These are phyloP conservation scores for Amphiprion percula DNA, from an alignment of 2,113 vertebrate genomes.

Conservation along the genomic window DNA sequence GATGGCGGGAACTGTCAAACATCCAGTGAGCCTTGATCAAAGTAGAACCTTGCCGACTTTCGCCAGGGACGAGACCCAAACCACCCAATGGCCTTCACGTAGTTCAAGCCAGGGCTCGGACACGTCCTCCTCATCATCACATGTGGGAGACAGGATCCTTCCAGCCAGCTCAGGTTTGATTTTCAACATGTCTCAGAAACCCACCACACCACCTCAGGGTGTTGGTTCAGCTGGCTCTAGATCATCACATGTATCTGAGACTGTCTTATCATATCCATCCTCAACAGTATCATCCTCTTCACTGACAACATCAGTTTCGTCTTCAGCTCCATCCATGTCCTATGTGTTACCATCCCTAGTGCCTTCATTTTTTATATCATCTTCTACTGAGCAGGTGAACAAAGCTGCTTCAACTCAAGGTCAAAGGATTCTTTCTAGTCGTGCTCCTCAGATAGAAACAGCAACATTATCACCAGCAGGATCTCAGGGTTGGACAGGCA, in stretches of 20 bases:
- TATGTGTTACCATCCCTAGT: constrained; percentile 15
- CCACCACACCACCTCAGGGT: constrained; percentile 48
- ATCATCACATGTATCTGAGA: constrained; percentile 29
- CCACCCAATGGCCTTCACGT: constrained; percentile 84
- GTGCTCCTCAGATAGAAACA: constrained; percentile 29
- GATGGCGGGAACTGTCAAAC: constrained; percentile 79
- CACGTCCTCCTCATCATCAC: constrained; percentile 68
- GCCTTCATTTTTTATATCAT: constrained; percentile 32
- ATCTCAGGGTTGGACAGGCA: constrained; percentile 24
- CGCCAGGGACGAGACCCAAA: constrained; percentile 83
- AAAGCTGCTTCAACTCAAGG: constrained; percentile 29
- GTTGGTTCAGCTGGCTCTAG: constrained; percentile 21
- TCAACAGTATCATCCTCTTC: constrained; percentile 2
- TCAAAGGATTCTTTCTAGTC: constrained; percentile 22
- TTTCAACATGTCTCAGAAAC: constrained; percentile 73
- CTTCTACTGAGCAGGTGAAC: constrained; percentile 34
- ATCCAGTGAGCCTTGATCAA: constrained; percentile 80
- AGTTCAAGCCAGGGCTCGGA: constrained; percentile 81
- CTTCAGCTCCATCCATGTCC: constrained; percentile 32
- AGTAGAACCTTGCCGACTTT: constrained; percentile 80
- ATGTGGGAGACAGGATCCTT: constrained; percentile 71
- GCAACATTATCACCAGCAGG: constrained; percentile 31
- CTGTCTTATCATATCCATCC: constrained; percentile 42
- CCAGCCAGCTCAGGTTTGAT: constrained; percentile 90
- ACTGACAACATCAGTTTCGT: constrained; percentile 23